These are phyloP conservation scores for Zonitis immaculata DNA, from an alignment of 2,888 invertebrate species.

Conservation along the genomic window DNA sequence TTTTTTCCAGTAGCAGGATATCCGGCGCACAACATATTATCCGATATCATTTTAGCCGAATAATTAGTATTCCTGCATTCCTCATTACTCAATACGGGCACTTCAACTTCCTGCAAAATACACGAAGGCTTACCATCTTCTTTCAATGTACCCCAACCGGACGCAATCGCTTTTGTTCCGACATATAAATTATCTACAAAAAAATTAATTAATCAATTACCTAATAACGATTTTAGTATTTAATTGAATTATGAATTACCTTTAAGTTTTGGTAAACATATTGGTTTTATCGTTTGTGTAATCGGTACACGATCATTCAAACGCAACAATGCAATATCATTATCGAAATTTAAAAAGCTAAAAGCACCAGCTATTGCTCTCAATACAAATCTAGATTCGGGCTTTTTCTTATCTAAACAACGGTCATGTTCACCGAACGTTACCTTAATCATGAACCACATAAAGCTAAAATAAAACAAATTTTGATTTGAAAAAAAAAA, in stretches of 20 bases:
- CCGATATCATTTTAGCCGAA: constrained; percentile 76
- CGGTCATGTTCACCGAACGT: constrained; percentile 85
- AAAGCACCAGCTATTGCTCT: constrained; percentile 75
- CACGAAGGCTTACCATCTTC: constrained; percentile 85
- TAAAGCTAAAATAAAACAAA: constrained; percentile 61
- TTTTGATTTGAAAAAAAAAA: no score
- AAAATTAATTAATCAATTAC: no score
- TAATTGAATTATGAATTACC: constrained; percentile 49
- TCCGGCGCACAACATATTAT: constrained; percentile 86
- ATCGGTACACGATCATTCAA: constrained; percentile 78
- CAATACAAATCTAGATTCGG: constrained; percentile 75
- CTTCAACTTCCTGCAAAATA: constrained; percentile 76
- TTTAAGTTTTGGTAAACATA: constrained; percentile 69
- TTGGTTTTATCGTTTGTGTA: constrained; percentile 72
- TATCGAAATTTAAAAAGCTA: constrained; percentile 80
- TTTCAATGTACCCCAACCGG: constrained; percentile 84
- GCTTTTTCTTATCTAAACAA: constrained; percentile 65
- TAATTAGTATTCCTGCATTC: constrained; percentile 76
- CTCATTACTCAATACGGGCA: constrained; percentile 67
- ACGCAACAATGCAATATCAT: constrained; percentile 78
- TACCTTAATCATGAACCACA: constrained; percentile 91
- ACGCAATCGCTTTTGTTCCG: constrained; percentile 67
- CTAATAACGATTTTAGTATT: no score
- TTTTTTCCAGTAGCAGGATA: constrained; percentile 65
- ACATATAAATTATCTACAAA: constrained; percentile 63